phyloP scores from a whole-genome alignment of 2,113 vertebrate species.

The Cinclus mexicanus region DNA sequence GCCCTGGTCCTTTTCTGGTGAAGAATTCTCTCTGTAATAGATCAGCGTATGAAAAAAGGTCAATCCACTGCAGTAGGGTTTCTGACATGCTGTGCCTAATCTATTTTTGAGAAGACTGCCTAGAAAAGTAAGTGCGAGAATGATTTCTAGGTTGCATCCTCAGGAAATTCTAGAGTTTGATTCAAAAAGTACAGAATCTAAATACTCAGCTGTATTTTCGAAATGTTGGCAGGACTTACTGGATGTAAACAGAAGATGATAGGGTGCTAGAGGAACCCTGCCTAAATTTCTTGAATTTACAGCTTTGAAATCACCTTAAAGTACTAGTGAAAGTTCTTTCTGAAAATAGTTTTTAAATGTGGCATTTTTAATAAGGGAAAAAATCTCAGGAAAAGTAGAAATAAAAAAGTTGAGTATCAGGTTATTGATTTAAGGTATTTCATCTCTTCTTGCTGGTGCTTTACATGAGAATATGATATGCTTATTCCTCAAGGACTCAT shows the following conservation, averaged over 20 bases:
- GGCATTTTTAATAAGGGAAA: not conserved
- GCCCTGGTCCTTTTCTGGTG: not conserved
- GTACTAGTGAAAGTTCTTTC: not conserved
- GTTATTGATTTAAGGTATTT: not conserved
- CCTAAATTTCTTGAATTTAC: not conserved
- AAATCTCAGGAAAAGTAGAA: not conserved
- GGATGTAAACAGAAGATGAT: not conserved
- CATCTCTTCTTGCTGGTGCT: not conserved
- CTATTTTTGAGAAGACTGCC: not conserved
- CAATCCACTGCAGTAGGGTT: not conserved
- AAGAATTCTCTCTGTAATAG: not conserved
- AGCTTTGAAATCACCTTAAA: not conserved
- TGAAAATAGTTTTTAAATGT: not conserved
- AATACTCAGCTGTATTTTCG: not conserved
- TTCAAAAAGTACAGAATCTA: not conserved
- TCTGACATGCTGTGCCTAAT: not conserved
- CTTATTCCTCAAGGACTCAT: not conserved
- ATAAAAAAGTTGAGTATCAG: not conserved
- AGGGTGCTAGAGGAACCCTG: not conserved
- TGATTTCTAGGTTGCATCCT: not conserved
- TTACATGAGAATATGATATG: not conserved
- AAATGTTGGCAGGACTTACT: not conserved
- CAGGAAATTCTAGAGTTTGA: not conserved
- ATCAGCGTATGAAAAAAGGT: not conserved
- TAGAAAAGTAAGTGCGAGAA: not conserved